Evolutionary conservation across 2,113 vertebrate species (phyloP).

Genomic region (Glareola pratincola): DNA sequence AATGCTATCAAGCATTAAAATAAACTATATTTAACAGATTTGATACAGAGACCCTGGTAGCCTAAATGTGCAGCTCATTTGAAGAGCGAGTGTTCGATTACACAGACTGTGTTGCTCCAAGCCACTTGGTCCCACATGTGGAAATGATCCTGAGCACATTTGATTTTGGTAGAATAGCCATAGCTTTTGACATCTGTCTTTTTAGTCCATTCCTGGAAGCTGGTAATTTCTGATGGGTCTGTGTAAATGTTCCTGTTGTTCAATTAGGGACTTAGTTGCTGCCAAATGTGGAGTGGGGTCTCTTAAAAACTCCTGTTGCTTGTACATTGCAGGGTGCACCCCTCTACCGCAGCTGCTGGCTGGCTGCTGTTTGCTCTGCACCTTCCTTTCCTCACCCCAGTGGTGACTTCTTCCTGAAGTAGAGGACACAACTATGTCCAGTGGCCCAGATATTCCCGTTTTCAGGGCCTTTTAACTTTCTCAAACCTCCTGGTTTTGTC

Average conservation of each 20-base stretch:
- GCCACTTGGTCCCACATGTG: background rate
- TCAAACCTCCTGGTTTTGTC: background rate
- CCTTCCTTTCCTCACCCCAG: background rate
- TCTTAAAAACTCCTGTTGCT: background rate
- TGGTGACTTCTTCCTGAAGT: background rate
- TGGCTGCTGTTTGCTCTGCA: background rate
- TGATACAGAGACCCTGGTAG: background rate
- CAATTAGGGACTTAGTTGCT: background rate
- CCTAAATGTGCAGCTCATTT: background rate
- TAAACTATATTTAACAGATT: background rate
- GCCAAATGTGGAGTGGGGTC: background rate
- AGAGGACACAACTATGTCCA: background rate
- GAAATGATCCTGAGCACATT: background rate
- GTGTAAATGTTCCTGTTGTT: background rate
- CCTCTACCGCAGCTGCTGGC: background rate
- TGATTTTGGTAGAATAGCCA: background rate
- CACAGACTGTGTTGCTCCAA: background rate
- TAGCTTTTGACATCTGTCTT: background rate
- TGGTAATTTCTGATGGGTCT: background rate
- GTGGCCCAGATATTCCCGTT: background rate
- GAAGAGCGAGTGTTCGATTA: fast-evolving
- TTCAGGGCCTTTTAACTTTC: background rate
- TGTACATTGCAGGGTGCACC: background rate
- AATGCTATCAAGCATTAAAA: background rate
- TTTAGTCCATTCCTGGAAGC: background rate